phyloP scores from a whole-genome alignment of 2,797 vertebrate species.

The Aulostomus chinensis region DNA sequence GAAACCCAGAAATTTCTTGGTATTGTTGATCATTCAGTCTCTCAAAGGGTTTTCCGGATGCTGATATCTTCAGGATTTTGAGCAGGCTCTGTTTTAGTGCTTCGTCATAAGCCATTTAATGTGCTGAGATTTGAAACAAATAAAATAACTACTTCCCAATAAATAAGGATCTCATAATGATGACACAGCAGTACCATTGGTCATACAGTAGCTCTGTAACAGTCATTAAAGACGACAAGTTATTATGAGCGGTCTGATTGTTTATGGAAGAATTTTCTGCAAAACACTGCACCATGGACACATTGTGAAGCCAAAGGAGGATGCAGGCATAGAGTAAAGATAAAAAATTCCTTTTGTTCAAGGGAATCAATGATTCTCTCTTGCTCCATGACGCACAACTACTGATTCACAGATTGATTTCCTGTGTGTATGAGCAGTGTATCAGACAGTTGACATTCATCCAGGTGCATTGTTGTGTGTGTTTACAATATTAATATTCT shows the following conservation, averaged over 20 bases:
- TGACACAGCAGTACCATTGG: not conserved
- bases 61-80: too few relatives aligned
- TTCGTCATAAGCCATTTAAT: too few relatives aligned
- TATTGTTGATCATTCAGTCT: too few relatives aligned
- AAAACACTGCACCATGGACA: not conserved
- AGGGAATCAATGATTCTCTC: slow-evolving; percentile 53
- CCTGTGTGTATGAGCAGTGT: slow-evolving; percentile 4
- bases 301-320: slow-evolving; percentile 4
- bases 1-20: too few relatives aligned
- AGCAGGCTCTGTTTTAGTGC: too few relatives aligned
- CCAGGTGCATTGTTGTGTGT: slow-evolving; percentile 20
- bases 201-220: not conserved
- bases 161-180: too few relatives aligned
- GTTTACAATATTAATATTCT: slow-evolving; percentile 42
- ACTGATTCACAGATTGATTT: slow-evolving; percentile 60
- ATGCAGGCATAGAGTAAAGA: slow-evolving; percentile 23
- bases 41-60: too few relatives aligned
- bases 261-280: not conserved
- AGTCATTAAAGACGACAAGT: too few relatives aligned
- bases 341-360: slow-evolving; percentile 60
- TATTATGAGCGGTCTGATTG: not conserved
- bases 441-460: slow-evolving; percentile 20
- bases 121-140: too few relatives aligned
- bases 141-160: too few relatives aligned
- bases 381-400: slow-evolving; percentile 40